phyloP scores from a whole-genome alignment of 92 coral and sea anemone species.

The Bergia puertoricense region DNA sequence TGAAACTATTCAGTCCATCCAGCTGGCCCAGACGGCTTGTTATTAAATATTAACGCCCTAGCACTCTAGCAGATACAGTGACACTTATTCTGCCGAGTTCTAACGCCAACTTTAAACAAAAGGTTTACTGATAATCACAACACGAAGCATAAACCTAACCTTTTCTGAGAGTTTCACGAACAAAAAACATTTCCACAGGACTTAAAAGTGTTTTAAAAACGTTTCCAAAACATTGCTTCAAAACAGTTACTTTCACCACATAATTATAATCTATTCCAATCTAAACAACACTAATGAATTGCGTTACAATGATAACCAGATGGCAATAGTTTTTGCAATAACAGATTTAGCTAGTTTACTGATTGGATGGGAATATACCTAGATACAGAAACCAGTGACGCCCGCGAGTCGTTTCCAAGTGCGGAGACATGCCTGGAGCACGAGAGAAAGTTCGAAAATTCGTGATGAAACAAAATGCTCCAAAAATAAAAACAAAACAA shows the following conservation, averaged over 20 bases:
- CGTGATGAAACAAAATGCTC: background rate
- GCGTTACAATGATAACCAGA: background rate
- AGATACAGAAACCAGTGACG: conserved; percentile 85
- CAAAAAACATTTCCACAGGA: conserved; percentile 10
- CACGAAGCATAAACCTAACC: background rate
- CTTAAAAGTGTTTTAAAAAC: background rate
- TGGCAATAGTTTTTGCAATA: background rate
- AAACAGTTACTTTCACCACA: background rate
- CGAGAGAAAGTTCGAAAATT: background rate
- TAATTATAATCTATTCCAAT: background rate
- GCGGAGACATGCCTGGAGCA: conserved; percentile 67
- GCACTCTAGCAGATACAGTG: background rate
- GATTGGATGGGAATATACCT: conserved; percentile 58
- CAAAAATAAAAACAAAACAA: background rate
- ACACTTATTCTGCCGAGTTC: background rate
- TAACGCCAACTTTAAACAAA: background rate
- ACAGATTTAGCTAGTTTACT: background rate
- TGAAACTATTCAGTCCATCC: background rate
- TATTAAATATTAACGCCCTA: conserved; percentile 28
- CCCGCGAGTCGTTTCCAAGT: conserved; percentile 78
- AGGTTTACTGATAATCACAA: background rate
- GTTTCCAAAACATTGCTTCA: background rate
- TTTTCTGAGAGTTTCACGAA: conserved; percentile 34
- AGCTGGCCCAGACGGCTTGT: background rate
- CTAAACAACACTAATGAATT: background rate